These are phyloP conservation scores for Coptodon rendalli DNA, from an alignment of 2,113 vertebrate species.

Conservation along the genomic window DNA sequence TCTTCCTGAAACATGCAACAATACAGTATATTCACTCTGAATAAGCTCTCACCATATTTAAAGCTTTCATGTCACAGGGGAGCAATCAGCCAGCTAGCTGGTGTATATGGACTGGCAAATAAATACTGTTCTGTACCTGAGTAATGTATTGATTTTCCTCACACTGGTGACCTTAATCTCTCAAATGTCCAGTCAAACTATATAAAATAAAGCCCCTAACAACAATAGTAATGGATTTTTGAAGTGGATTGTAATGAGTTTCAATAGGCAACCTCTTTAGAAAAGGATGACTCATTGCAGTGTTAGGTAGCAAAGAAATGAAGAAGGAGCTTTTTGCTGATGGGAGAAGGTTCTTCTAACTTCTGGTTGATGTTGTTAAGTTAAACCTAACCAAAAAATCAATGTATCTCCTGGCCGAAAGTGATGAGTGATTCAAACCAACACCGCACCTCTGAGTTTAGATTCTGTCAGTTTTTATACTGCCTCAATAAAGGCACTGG, in stretches of 20 bases:
- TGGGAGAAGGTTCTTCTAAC: background rate
- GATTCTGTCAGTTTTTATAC: background rate
- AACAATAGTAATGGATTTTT: background rate
- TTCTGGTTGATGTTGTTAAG: background rate
- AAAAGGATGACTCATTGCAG: background rate
- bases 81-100: background rate
- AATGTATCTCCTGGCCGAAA: background rate
- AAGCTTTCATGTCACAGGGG: background rate
- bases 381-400: background rate
- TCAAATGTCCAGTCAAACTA: background rate
- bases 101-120: background rate
- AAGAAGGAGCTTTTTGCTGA: background rate
- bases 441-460: background rate
- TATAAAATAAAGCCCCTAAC: background rate
- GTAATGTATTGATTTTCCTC: background rate
- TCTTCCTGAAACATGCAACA: constrained; percentile 5
- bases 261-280: background rate
- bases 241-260: background rate
- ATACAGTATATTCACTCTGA: constrained; percentile 1
- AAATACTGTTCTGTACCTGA: background rate
- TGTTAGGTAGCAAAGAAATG: background rate
- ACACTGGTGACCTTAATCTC: background rate
- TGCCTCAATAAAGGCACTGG: background rate
- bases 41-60: background rate
- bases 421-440: background rate